A percentile compares a stretch with the other conserved stretches of the same genome.
Conservation (phyloP, 2,797 vertebrate genomes). For the Syngnathus rostellatus region DNA sequence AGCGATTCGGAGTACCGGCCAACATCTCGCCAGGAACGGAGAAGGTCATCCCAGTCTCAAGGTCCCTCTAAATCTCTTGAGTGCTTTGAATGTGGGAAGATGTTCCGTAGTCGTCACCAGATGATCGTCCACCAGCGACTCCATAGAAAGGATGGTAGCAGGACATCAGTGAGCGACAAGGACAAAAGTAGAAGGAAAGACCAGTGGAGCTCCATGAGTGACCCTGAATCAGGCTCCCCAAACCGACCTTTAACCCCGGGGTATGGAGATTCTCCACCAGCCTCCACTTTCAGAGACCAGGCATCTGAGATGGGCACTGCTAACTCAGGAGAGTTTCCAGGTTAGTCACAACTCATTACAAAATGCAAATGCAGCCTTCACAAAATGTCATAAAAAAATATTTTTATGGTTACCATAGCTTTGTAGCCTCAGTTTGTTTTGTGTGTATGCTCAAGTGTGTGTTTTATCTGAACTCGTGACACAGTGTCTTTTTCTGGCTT, state of each 20-base stretch:
- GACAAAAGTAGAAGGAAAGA: constrained; percentile 66
- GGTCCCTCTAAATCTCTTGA: constrained; percentile 73
- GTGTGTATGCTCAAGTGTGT: no score
- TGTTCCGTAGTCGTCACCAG: constrained; percentile 91
- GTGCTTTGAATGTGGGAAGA: constrained; percentile 91
- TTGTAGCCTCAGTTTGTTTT: no score
- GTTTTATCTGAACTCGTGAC: background rate
- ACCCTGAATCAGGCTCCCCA: constrained; percentile 77
- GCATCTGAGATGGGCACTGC: constrained; percentile 73
- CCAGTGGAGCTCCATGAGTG: constrained; percentile 79
- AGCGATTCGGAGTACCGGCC: constrained; percentile 79
- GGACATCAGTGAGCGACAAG: constrained; percentile 52
- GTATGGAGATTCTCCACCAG: constrained; percentile 76
- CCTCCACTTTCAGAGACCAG: constrained; percentile 57
- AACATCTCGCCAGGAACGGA: constrained; percentile 68
- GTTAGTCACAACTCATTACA: constrained; percentile 40
- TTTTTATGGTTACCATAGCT: background rate
- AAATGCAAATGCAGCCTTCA: constrained; percentile 19
- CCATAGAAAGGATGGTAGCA: constrained; percentile 72
- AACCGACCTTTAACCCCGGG: constrained; percentile 82
- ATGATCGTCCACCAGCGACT: constrained; percentile 88
- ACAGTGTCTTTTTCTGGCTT: background rate
- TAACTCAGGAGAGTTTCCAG: constrained; percentile 62
- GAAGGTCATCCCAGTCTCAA: constrained; percentile 64
- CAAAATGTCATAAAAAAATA: no score